phyloP scores from a whole-genome alignment of 2,113 vertebrate genomes.

The Casuarius casuarius region DNA sequence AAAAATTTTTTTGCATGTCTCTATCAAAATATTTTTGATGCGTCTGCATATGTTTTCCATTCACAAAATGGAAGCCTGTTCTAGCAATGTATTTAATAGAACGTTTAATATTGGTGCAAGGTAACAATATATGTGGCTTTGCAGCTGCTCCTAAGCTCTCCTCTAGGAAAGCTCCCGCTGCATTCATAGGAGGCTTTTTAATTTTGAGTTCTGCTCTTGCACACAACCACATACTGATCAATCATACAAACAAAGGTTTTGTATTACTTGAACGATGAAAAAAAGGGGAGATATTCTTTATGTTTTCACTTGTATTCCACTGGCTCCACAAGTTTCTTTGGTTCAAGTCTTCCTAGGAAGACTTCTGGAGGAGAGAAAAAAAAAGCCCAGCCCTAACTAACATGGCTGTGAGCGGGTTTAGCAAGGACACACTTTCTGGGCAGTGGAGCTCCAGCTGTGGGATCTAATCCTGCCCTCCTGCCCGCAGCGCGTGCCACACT shows the following conservation, averaged over 20 bases:
- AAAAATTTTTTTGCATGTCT: slow-evolving; percentile 48
- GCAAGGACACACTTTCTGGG: not conserved
- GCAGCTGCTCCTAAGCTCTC: not conserved
- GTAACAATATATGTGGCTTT: not conserved
- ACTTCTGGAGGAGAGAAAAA: not conserved
- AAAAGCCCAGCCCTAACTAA: not conserved
- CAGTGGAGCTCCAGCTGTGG: not conserved
- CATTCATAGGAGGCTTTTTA: not conserved
- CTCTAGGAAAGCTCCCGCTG: not conserved
- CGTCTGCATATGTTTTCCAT: slow-evolving; percentile 20
- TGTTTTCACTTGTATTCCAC: not conserved
- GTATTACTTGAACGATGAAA: not conserved
- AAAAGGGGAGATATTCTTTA: not conserved
- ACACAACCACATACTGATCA: not conserved
- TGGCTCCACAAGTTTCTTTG: not conserved
- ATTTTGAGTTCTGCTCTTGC: not conserved
- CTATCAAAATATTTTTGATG: slow-evolving; percentile 70
- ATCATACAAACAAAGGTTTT: no score
- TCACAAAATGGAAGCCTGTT: slow-evolving; percentile 46
- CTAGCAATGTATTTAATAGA: slow-evolving; percentile 13
- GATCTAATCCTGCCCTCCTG: not conserved
- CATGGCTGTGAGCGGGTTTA: not conserved
- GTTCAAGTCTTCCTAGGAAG: not conserved
- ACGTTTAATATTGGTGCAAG: slow-evolving; percentile 20
- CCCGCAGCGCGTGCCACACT: not conserved